Evolutionary conservation across 2,797 vertebrate species (phyloP), one percentile per base, ranked within the genome.

Genomic region (Trachurus trachurus): DNA sequence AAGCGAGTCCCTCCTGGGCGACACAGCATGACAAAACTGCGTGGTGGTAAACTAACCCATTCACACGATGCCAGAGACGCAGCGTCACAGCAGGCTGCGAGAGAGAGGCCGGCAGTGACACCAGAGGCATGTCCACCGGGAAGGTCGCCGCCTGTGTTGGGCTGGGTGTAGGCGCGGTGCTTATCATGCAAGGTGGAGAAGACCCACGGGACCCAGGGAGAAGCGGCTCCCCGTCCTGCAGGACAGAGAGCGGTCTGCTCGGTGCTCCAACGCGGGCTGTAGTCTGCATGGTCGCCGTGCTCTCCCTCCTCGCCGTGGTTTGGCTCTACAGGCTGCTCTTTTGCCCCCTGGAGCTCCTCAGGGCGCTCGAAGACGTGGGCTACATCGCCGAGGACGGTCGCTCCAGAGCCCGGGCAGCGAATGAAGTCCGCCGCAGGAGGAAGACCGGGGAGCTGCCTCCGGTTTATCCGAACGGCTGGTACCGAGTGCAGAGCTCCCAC

Each of bases 381-480:
- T 97, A 96, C 89, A 66, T 95, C 21, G 82, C 87, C 0, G 90
- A 86, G 47, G 80, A 92, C 21, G 95, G 95, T 6, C 87, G 92
- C 68, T 94, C 90, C 74, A 94, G 80, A 47, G 88, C 94, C 1
- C 91, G 88, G 67, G 92, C 92, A 0, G 94, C 96, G 1, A 95
- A 94, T 82, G 89, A 96, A 19, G 93, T 94, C n/a, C 93, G 95
- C 16, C 88, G 94, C 57, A 71, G 95, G 80, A 94, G 95, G 64
- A 95, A 94, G 49, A 84, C 85, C 4, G 96, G 96, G 0, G 94
- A 94, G 0, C 84, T 95, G 59, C 96, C 96, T 1, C 96, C 97
- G 0, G 88, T 96, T 3, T 98, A 94, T 64, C 97, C 97, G 4
- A 96, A 96, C 80, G 96, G 96, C 76, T 96, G 96, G 96, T 96